Evolutionary conservation across 2,797 vertebrate genomes (phyloP).

Genomic region (Myripristis jacobus): DNA sequence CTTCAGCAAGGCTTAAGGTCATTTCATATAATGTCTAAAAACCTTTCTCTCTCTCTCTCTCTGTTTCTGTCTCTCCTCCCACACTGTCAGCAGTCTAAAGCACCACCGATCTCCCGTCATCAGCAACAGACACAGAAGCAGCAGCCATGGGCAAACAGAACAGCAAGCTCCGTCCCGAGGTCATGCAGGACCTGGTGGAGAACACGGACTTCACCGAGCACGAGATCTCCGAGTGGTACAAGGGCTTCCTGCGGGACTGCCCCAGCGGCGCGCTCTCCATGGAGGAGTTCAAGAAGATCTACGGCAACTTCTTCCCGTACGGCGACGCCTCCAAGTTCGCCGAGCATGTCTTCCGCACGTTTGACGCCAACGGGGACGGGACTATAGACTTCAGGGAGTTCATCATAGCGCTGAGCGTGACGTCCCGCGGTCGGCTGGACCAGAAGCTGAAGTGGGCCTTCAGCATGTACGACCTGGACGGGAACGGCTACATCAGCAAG

Average conservation of each 20-base stretch:
- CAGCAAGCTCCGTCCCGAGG: slow-evolving; percentile 98
- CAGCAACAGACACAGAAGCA: slow-evolving; percentile 67
- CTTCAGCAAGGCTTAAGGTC: background rate
- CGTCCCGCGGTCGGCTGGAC: slow-evolving; percentile 95
- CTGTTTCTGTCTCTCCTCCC: slow-evolving; percentile 17
- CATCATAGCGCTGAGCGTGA: slow-evolving; percentile 98
- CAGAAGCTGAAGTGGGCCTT: slow-evolving; percentile 99
- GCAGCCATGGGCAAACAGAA: slow-evolving; percentile 96
- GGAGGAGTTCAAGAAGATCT: slow-evolving; percentile 99
- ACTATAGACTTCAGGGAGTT: slow-evolving; percentile 99
- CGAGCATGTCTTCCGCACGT: slow-evolving; percentile 98
- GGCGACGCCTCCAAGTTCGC: slow-evolving; percentile 99
- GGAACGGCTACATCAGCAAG: slow-evolving; percentile 98
- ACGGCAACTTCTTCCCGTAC: slow-evolving; percentile 99
- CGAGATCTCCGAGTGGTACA: slow-evolving; percentile 99
- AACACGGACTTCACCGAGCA: slow-evolving; percentile 99
- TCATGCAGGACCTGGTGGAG: slow-evolving; percentile 98
- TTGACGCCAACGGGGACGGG: slow-evolving; percentile 95
- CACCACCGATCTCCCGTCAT: slow-evolving; percentile 35
- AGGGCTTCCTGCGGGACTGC: slow-evolving; percentile 98
- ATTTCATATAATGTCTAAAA: slow-evolving; percentile 33
- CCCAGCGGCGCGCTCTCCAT: slow-evolving; percentile 96
- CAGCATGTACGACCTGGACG: slow-evolving; percentile 95
- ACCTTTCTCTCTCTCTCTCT: slow-evolving; percentile 11
- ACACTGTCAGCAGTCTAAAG: slow-evolving; percentile 43